A percentile compares a stretch with the other conserved stretches of the same genome.
Conservation (phyloP, 2,113 vertebrate genomes). For the Argyrosomus japonicus region DNA sequence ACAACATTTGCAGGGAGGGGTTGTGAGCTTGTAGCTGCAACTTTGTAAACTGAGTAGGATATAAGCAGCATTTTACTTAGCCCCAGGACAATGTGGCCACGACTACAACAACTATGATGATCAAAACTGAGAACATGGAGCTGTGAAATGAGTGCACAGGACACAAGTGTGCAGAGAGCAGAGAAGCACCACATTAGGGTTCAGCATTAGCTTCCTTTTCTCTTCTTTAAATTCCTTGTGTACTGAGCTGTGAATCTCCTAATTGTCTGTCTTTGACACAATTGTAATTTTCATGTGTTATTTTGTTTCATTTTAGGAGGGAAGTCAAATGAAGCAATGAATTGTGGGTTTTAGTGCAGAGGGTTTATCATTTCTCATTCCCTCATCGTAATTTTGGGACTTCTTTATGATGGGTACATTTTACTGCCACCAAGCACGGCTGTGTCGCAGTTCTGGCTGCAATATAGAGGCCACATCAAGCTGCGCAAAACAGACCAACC, state of each 20-base stretch:
- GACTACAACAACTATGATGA: slow-evolving; percentile 3
- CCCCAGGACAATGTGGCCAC: neutral
- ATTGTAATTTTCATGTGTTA: too few relatives aligned
- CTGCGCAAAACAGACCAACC: too few relatives aligned
- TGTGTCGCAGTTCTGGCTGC: too few relatives aligned
- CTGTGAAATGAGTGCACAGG: slow-evolving; percentile 2
- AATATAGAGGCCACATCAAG: too few relatives aligned
- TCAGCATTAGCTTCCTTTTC: too few relatives aligned
- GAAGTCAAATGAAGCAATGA: neutral
- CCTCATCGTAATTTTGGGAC: neutral
- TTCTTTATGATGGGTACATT: neutral
- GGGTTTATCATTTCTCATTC: neutral
- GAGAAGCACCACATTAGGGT: too few relatives aligned
- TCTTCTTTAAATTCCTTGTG: too few relatives aligned
- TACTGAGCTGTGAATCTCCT: too few relatives aligned
- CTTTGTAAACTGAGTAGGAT: neutral
- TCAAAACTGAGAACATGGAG: slow-evolving; percentile 10
- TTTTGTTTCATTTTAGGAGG: too few relatives aligned
- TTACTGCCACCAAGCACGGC: neutral
- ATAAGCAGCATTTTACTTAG: slow-evolving; percentile 3
- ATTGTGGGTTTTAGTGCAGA: neutral
- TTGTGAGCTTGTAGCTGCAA: neutral
- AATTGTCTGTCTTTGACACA: too few relatives aligned
- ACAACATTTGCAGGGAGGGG: neutral
- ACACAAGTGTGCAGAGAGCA: neutral